phyloP scores from a whole-genome alignment of 2,113 vertebrate genomes.

The Labeo rohita region DNA sequence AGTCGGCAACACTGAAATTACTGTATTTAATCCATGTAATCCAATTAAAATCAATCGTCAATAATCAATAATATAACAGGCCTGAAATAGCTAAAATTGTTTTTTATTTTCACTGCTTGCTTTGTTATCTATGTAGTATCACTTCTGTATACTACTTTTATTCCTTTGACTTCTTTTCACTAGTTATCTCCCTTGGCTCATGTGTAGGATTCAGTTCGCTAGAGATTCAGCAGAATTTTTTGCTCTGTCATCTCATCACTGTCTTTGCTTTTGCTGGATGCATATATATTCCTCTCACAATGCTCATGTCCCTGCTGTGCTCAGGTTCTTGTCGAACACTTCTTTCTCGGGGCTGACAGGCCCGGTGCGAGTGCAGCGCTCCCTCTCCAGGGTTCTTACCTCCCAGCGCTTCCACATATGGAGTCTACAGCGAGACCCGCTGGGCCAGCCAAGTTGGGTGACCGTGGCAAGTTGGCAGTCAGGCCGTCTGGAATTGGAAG shows the following conservation, averaged over 20 bases:
- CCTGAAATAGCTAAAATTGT: background rate
- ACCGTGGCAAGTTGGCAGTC: conserved; percentile 91
- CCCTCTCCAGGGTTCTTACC: conserved; percentile 83
- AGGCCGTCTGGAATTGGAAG: conserved; percentile 86
- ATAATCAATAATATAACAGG: background rate
- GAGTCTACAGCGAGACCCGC: conserved; percentile 91
- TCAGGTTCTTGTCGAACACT: conserved; percentile 92
- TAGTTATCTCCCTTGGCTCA: background rate
- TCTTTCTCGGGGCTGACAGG: conserved; percentile 92
- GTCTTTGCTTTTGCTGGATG: conserved; percentile 14
- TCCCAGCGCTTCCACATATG: conserved; percentile 94
- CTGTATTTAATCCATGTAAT: background rate
- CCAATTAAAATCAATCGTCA: background rate
- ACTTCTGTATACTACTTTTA: background rate
- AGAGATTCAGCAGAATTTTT: background rate
- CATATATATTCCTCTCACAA: conserved; percentile 39
- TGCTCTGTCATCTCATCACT: conserved; percentile 6
- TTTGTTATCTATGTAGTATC: background rate
- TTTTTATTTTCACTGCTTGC: too few relatives aligned
- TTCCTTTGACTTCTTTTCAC: background rate
- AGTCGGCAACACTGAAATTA: background rate
- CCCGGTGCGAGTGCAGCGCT: conserved; percentile 83
- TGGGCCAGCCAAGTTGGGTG: conserved; percentile 93
- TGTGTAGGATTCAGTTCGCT: background rate
- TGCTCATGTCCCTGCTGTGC: conserved; percentile 36